Percentiles rank a stretch among this genome's conserved stretches.
These are phyloP conservation scores for Anniella stebbinsi DNA, from an alignment of 2,797 vertebrate species.

Conservation along the genomic window DNA sequence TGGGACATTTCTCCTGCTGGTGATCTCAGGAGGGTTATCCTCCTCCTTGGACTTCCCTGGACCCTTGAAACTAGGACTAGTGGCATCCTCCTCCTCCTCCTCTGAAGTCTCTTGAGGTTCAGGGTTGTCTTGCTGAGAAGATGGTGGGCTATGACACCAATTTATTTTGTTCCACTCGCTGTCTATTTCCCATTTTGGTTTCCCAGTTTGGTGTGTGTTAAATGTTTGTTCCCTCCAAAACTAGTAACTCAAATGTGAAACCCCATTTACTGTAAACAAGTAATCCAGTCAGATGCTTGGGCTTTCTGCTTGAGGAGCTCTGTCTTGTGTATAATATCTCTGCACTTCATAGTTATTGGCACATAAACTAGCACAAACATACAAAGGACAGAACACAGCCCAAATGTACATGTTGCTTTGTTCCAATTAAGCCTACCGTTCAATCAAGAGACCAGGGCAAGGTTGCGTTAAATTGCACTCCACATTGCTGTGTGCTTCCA, in stretches of 20 bases:
- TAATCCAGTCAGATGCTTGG: constrained; percentile 17
- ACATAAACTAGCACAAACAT: not conserved
- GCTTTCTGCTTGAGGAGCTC: constrained; percentile 33
- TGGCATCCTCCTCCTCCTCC: too few species aligned
- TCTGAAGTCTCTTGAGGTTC: too few species aligned
- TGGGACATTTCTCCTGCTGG: too few species aligned
- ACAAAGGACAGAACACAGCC: not conserved
- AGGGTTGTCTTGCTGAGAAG: not conserved
- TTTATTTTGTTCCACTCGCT: too few species aligned
- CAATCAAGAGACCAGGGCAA: constrained; percentile 21
- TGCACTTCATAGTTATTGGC: not conserved
- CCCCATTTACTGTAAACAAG: constrained; percentile 3
- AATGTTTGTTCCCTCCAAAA: not conserved
- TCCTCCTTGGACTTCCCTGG: too few species aligned
- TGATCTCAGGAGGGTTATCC: too few species aligned
- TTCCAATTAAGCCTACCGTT: constrained; percentile 31
- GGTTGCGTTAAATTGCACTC: constrained; percentile 26
- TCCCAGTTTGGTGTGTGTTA: not conserved
- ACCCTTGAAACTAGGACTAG: too few species aligned
- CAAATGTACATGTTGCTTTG: constrained; percentile 34
- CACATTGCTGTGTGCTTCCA: not conserved
- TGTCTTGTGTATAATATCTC: not conserved
- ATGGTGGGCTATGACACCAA: too few species aligned
- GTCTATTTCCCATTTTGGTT: not conserved
- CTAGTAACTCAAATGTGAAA: constrained; percentile 5